phyloP scores from a whole-genome alignment of 2,113 vertebrate species.

The Odocoileus hemionus region DNA sequence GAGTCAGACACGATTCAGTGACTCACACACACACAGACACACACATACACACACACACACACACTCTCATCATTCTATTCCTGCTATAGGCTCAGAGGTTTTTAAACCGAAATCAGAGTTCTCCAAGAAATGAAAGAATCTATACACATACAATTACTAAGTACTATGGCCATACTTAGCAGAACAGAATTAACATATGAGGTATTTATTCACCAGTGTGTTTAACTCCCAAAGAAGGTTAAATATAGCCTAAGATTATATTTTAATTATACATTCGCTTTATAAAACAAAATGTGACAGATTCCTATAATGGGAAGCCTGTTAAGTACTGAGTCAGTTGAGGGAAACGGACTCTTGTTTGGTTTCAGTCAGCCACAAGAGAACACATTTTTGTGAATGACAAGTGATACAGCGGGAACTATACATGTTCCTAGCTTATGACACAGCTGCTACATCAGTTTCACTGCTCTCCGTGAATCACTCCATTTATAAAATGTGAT shows the following conservation, averaged over 20 bases:
- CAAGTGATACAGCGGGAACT: neutral
- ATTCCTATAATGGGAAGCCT: neutral
- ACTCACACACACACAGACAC: neutral
- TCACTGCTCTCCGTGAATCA: neutral
- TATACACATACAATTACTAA: neutral
- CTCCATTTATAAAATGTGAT: neutral
- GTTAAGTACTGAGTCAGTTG: neutral
- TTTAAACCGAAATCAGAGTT: neutral
- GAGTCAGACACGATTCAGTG: neutral
- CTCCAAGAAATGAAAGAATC: neutral
- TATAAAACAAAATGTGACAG: conserved; percentile 3
- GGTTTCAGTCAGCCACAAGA: neutral
- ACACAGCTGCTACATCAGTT: neutral
- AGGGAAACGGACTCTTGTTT: neutral
- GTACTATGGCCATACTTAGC: neutral
- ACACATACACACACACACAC: neutral
- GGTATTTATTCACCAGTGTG: neutral
- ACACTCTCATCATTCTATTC: neutral
- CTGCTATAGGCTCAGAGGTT: neutral
- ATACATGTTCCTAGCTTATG: neutral
- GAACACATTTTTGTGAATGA: neutral
- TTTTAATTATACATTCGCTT: neutral
- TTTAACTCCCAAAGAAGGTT: neutral
- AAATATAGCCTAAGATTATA: neutral
- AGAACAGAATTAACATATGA: neutral